phyloP scores from a whole-genome alignment of 1,140 invertebrate genomes.

The Drosophila kikkawai region DNA sequence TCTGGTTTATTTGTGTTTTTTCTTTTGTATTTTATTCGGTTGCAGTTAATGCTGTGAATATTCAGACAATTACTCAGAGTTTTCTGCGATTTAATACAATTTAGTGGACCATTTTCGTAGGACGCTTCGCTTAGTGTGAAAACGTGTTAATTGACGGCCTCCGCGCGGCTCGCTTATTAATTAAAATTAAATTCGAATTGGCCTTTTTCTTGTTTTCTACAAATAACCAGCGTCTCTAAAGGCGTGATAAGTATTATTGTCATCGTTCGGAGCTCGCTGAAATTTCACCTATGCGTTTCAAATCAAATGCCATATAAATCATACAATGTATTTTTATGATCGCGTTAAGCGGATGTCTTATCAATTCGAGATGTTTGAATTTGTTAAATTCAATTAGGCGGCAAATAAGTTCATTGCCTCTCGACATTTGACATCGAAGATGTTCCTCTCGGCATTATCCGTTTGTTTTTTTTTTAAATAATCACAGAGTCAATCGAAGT shows the following conservation, averaged over 20 bases:
- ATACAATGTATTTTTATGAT: conserved; percentile 64
- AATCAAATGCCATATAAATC: conserved; percentile 58
- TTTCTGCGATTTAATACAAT: conserved; percentile 45
- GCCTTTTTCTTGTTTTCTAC: conserved; percentile 9
- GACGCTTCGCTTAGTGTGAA: conserved; percentile 60
- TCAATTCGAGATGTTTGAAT: conserved; percentile 68
- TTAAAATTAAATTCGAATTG: conserved; percentile 36
- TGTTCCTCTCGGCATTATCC: conserved; percentile 1
- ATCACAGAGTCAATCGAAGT: conserved; percentile 30
- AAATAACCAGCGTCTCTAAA: conserved; percentile 14
- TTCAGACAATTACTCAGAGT: conserved; percentile 39
- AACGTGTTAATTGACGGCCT: conserved; percentile 70
- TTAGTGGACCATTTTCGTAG: conserved; percentile 51
- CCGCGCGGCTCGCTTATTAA: conserved; percentile 21
- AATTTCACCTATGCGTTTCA: conserved; percentile 34
- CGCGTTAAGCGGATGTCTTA: conserved; percentile 48
- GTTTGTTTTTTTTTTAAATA: conserved; percentile 17
- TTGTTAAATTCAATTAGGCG: conserved; percentile 81
- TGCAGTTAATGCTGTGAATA: conserved; percentile 46
- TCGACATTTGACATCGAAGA: conserved; percentile 64
- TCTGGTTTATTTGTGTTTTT: conserved; percentile 43
- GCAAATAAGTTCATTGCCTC: conserved; percentile 77
- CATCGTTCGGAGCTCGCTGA: conserved; percentile 40
- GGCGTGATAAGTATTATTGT: conserved; percentile 57
- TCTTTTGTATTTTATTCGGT: conserved; percentile 40